Evolutionary conservation across 2,888 invertebrate species (phyloP), one percentile per base, ranked within the genome.

Genomic region (Caenorhabditis sp.): DNA sequence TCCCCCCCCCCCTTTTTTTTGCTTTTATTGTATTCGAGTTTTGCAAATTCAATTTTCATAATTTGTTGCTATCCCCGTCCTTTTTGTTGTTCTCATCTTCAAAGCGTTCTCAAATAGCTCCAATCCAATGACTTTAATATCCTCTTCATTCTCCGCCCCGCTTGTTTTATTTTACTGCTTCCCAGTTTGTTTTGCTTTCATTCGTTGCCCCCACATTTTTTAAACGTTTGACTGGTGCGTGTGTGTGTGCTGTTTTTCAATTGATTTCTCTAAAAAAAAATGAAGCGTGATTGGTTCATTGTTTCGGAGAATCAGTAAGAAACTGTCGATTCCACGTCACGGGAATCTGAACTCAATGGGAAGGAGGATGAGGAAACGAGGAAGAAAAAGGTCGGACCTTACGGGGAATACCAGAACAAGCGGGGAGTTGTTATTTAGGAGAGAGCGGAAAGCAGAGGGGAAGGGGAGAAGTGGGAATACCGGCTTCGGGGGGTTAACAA

Each of bases 131-230:
- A 62, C 62, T 56, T 56, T 72, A 72, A 72, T 61, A 17, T 61
- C 35, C 22, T 6, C 39, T 27, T 5, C 20, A 32, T 61, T 30
- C 56, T n/a, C n/a, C n/a, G n/a, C 45, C 46, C 62, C 59, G 26
- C 41, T 50, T 58, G 32, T 59, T 48, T 63, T 74, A 50, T 53
- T 74, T 61, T 73, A 73, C 45, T 43, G 65, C 65, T 65, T 45
- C 56, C 63, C 65, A 32, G 56, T 59, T 65, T 45, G 46, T 66
- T 58, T 59, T 55, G 41, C 45, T 39, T 48, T 61, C n/a, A 30
- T 50, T n/a, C 53, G 20, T 39, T 43, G 27, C 32, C 4, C 27
- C 2, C 8, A 9, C 7, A 35, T n/a, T n/a, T n/a, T n/a, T n/a
- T 22, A 48, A 43, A 5, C 39, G 41, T 53, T 63, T 32, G 43